phyloP scores from a whole-genome alignment of 2,797 vertebrate species.

The Lepidocolaptes lacrymiger region DNA sequence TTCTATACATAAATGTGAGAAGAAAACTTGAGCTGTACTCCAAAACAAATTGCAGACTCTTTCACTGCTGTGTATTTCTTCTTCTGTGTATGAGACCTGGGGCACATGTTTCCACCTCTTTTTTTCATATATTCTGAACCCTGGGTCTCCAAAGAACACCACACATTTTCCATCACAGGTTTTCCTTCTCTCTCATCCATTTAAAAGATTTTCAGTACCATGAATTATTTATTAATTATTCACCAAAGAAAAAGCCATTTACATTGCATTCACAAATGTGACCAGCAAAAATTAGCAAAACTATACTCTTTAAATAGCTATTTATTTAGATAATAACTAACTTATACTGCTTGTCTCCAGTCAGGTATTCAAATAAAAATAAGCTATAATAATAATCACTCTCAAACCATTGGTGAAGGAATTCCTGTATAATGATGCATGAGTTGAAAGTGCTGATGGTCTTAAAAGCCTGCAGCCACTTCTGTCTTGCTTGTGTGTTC shows the following conservation, averaged over 20 bases:
- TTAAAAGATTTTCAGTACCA: not conserved
- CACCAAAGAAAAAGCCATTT: not conserved
- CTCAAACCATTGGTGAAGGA: not conserved
- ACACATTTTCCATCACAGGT: not conserved
- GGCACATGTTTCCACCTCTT: not conserved
- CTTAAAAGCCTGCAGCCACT: conserved; percentile 5
- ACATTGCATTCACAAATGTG: not conserved
- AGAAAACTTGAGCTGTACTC: not conserved
- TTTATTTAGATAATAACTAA: not conserved
- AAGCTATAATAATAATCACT: not conserved
- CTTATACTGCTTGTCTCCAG: not conserved
- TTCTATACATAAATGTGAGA: not conserved
- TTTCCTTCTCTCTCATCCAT: not conserved
- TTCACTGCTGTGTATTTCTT: not conserved
- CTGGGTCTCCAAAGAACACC: not conserved
- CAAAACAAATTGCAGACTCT: not conserved
- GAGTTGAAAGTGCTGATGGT: not conserved
- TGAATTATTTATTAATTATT: conserved; percentile 36
- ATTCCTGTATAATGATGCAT: not conserved
- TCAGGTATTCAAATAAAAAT: not conserved
- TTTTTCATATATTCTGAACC: not conserved
- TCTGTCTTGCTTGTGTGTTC: not conserved
- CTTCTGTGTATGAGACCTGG: not conserved
- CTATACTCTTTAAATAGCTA: not conserved
- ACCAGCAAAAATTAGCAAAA: not conserved